These are phyloP conservation scores for Myrmophylax atrothorax DNA, from an alignment of 2,113 vertebrate genomes.

Conservation along the genomic window DNA sequence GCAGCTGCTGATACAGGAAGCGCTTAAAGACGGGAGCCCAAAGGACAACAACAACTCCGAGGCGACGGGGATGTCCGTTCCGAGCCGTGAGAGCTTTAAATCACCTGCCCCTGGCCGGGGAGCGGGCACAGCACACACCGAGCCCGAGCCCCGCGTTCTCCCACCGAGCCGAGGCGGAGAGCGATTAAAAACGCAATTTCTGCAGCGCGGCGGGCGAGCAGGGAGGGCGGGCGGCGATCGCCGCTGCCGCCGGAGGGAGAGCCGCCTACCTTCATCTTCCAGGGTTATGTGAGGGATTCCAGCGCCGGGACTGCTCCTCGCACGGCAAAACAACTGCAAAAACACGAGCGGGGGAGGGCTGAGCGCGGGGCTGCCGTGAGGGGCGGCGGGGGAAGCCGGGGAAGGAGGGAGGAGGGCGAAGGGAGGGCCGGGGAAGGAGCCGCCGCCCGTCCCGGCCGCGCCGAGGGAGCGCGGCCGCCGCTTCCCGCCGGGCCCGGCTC, in stretches of 20 bases:
- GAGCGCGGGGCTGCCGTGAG: background rate
- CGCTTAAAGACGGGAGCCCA: slow-evolving; percentile 58
- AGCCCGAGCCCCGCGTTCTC: background rate
- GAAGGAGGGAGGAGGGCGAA: background rate
- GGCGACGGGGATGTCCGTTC: background rate
- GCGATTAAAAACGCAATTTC: background rate
- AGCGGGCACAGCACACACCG: background rate
- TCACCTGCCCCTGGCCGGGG: background rate
- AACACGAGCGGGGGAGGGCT: background rate
- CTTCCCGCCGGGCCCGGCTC: slow-evolving; percentile 66
- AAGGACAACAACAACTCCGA: slow-evolving; percentile 61
- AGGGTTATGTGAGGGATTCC: slow-evolving; percentile 89
- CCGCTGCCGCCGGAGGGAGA: background rate
- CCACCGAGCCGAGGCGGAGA: background rate
- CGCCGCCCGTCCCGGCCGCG: slow-evolving; percentile 49
- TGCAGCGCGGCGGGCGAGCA: background rate
- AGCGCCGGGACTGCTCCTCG: slow-evolving; percentile 81
- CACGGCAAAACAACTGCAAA: slow-evolving; percentile 50
- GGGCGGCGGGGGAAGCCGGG: background rate
- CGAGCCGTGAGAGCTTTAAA: background rate
- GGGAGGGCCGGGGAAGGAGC: background rate
- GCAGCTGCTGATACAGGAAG: slow-evolving; percentile 75
- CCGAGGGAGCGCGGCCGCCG: background rate
- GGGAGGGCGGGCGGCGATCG: background rate
- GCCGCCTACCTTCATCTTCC: slow-evolving; percentile 93